Evolutionary conservation across 2,888 invertebrate genomes (phyloP).

Genomic region (Tribolium freemani): DNA sequence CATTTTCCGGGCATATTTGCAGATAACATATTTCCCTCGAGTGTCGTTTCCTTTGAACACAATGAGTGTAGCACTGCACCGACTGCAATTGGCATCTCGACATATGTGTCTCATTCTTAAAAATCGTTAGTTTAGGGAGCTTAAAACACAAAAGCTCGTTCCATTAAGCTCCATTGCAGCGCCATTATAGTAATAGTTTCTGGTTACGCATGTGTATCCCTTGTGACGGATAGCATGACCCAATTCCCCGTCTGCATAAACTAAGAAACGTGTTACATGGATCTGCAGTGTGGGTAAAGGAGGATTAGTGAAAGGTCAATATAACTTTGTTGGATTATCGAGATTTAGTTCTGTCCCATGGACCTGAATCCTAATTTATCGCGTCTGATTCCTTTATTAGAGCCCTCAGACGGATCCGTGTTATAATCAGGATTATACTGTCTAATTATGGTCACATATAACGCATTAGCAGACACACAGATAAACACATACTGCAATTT

Average conservation of each 20-base stretch:
- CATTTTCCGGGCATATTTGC: constrained; percentile 51
- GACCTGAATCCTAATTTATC: constrained; percentile 61
- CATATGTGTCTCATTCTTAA: neutral
- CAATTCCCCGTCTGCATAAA: constrained; percentile 43
- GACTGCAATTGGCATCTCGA: constrained; percentile 50
- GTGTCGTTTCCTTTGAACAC: constrained; percentile 51
- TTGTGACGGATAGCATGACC: constrained; percentile 33
- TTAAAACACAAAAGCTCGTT: constrained; percentile 26
- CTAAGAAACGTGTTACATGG: constrained; percentile 52
- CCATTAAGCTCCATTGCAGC: constrained; percentile 16
- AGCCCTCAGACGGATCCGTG: constrained; percentile 36
- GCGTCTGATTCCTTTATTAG: constrained; percentile 45
- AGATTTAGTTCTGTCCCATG: constrained; percentile 59
- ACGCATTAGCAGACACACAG: constrained; percentile 17
- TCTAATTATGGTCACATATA: constrained; percentile 39
- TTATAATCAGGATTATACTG: constrained; percentile 37
- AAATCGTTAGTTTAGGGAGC: neutral
- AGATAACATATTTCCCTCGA: constrained; percentile 53
- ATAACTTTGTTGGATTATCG: constrained; percentile 63
- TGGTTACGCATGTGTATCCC: constrained; percentile 33
- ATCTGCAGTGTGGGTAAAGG: constrained; percentile 50
- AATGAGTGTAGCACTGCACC: constrained; percentile 43
- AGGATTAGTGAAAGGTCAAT: constrained; percentile 61
- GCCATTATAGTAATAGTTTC: constrained; percentile 35
- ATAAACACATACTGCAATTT: constrained; percentile 26